Conservation (phyloP, 2,888 invertebrate species). For the Xylota sylvarum region DNA sequence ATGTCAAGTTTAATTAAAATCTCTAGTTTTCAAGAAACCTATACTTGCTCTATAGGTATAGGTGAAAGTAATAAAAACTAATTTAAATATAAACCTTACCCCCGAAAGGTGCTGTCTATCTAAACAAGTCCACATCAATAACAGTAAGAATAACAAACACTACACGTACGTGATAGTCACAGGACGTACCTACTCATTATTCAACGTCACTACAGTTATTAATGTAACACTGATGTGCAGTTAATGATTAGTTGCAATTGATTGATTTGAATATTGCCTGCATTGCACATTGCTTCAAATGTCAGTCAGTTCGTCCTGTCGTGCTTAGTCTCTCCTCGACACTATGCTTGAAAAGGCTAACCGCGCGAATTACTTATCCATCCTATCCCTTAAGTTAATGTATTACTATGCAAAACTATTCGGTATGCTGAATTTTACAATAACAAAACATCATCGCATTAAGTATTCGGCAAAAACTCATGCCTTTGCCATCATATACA, state of each 20-base stretch:
- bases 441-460: background rate
- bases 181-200: background rate
- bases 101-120: too few relatives aligned
- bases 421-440: constrained; percentile 34
- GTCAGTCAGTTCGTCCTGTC: background rate
- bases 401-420: constrained; percentile 39
- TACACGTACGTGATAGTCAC: too few relatives aligned
- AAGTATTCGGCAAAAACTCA: background rate
- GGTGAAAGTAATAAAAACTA: too few relatives aligned
- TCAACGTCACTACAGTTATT: background rate
- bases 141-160: background rate
- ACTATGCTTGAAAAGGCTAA: constrained; percentile 25
- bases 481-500: background rate
- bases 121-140: too few relatives aligned
- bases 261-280: background rate
- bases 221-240: background rate
- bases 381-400: constrained; percentile 24
- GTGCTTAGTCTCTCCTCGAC: background rate
- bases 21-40: too few relatives aligned
- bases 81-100: too few relatives aligned
- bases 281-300: background rate
- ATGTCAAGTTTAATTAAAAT: too few relatives aligned
- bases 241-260: background rate
- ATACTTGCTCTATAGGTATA: too few relatives aligned
- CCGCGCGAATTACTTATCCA: background rate